Evolutionary conservation across 2,113 vertebrate species (phyloP).

Genomic region (Terrapene triunguis): DNA sequence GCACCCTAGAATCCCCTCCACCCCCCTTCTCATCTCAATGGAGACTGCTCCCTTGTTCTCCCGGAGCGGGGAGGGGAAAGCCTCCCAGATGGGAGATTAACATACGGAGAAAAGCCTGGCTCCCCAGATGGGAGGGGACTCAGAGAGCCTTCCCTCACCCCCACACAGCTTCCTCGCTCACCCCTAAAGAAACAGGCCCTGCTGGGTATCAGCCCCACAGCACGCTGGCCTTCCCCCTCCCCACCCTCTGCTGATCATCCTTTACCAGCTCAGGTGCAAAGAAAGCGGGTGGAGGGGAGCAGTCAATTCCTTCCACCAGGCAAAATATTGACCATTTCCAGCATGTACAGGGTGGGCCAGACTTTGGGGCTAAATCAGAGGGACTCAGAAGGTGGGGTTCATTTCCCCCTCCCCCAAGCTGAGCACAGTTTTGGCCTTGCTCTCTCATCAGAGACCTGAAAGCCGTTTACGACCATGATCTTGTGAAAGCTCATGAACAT

Average conservation of each 20-base stretch:
- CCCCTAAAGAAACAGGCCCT: not conserved
- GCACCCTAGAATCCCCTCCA: not conserved
- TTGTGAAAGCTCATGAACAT: too few relatives aligned
- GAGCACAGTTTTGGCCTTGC: too few relatives aligned
- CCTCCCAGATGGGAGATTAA: not conserved
- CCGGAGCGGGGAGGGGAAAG: too few relatives aligned
- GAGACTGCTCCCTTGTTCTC: not conserved
- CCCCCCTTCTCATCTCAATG: rapidly evolving
- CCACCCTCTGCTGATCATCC: not conserved
- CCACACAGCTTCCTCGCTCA: too few relatives aligned
- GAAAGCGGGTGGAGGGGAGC: not conserved
- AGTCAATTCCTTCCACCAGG: not conserved
- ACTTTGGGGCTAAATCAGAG: not conserved
- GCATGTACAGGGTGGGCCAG: not conserved
- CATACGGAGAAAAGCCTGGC: not conserved
- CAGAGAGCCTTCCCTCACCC: not conserved
- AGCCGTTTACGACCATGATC: too few relatives aligned
- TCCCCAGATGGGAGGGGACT: not conserved
- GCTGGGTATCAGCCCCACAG: not conserved
- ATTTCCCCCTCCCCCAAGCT: not conserved
- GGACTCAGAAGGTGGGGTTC: not conserved
- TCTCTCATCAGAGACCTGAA: too few relatives aligned
- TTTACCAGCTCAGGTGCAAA: not conserved
- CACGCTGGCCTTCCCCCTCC: not conserved
- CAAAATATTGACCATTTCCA: not conserved